Evolutionary conservation across 2,888 invertebrate genomes (phyloP), one percentile per base, ranked within the genome.

Genomic region (Hirtodrosophila trivittata): DNA sequence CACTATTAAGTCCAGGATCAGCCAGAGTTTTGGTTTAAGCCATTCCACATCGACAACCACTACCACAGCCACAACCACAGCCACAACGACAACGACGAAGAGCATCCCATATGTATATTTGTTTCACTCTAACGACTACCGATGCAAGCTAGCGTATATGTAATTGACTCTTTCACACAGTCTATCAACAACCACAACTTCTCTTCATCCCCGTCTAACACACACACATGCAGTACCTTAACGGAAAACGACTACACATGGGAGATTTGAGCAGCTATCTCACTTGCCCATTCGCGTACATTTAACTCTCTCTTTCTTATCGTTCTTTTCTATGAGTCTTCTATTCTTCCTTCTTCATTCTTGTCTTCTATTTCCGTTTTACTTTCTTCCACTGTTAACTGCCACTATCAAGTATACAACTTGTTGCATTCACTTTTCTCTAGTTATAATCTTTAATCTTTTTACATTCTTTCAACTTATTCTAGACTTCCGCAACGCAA

Each of bases 1-100:
- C 82, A 87, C 47, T 83, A 87, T 43, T 87, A 85, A 69, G 63
- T 42, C 45, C 59, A 64, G 39, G 38, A 56, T 46, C 42, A 43
- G 46, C 21, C 18, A 0, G 25, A 50, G 35, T 21, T 30, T 30
- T 3, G 26, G 42, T 30, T 49, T 33, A 49, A 51, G 69, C 63
- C 63, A 59, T 47, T n/a, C 25, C 28, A 42, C 43, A 28, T 6
- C 39, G 55, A 64, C 54, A 12, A 42, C 25, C 16, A 41, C 25
- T 21, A 43, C 4, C 49, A 63, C 35, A 32, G 54, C n/a, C 39
- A 49, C 30, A 1, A 41, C 13, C 30, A 66, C 35, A n/a, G 43
- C 4, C 49, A 63, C 35, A 32, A 63, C n/a, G 43, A 49, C 30
- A 1, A 41, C 13, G 35, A 66, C 35, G 66, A 77, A 70, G 69